Conservation (phyloP, 2,888 invertebrate genomes). For the Hypsopygia costalis region DNA sequence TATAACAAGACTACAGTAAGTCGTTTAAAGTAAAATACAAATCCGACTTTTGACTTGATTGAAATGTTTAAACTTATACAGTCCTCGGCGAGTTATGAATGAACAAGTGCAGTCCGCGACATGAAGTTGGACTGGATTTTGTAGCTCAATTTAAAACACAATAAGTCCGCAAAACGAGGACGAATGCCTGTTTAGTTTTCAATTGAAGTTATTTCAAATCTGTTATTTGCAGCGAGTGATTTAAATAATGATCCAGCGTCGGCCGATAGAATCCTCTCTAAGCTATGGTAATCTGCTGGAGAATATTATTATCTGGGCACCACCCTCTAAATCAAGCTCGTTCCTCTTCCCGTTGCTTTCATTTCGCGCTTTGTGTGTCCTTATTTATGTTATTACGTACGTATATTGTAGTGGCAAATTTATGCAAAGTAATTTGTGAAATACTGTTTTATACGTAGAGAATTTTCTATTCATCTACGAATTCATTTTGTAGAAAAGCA, state of each 20-base stretch:
- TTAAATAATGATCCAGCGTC: conserved; percentile 47
- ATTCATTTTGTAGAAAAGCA: neutral
- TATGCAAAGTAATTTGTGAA: conserved; percentile 23
- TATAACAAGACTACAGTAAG: conserved; percentile 30
- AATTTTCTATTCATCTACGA: conserved; percentile 4
- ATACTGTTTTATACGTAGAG: conserved; percentile 3
- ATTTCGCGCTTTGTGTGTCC: conserved; percentile 38
- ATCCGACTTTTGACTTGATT: conserved; percentile 21
- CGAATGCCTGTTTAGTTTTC: conserved; percentile 33
- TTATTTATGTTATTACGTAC: conserved; percentile 42
- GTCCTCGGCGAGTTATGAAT: conserved; percentile 7
- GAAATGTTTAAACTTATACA: conserved; percentile 14
- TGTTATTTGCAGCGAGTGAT: conserved; percentile 22
- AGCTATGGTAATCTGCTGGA: conserved; percentile 50
- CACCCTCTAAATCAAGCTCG: conserved; percentile 32
- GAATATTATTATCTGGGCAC: conserved; percentile 41
- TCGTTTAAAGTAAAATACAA: conserved; percentile 30
- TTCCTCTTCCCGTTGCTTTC: conserved; percentile 29
- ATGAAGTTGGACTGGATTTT: neutral
- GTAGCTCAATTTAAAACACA: neutral
- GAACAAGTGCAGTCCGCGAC: conserved; percentile 3
- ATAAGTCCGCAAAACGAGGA: conserved; percentile 14
- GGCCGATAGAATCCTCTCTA: conserved; percentile 38
- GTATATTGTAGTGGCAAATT: conserved; percentile 32
- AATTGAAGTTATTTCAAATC: conserved; percentile 34